phyloP scores from a whole-genome alignment of 2,797 vertebrate species.

The Tragelaphus eurycerus region DNA sequence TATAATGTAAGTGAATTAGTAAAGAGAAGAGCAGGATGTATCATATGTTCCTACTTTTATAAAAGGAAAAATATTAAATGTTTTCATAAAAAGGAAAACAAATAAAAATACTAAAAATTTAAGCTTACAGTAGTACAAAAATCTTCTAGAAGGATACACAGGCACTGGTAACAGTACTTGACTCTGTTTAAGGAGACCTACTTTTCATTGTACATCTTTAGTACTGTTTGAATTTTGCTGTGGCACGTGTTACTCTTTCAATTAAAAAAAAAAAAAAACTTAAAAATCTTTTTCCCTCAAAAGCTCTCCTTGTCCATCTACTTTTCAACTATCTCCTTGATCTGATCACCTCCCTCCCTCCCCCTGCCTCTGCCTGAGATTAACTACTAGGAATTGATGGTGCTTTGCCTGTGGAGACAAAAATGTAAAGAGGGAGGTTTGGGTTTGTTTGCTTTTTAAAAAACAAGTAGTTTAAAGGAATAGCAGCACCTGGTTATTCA shows the following conservation, averaged over 20 bases:
- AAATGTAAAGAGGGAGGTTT: not conserved
- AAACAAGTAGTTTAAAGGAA: not conserved
- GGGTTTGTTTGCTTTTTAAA: not conserved
- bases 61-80: not conserved
- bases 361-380: not conserved
- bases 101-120: not conserved
- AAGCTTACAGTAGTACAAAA: not conserved
- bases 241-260: not conserved
- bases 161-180: not conserved
- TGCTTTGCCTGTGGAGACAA: not conserved
- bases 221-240: not conserved
- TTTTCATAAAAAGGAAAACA: not conserved
- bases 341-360: not conserved
- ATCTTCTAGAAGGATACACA: not conserved
- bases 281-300: not conserved
- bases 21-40: not conserved
- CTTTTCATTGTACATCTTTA: not conserved
- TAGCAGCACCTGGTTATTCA: not conserved
- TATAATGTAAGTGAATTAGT: not conserved
- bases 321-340: not conserved
- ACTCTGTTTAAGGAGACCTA: not conserved
- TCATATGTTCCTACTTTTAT: not conserved
- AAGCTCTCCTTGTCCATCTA: not conserved
- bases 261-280: not conserved
- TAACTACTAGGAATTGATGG: not conserved